Conservation (phyloP, 2,888 invertebrate genomes). For the Silvanus unidentatus region DNA sequence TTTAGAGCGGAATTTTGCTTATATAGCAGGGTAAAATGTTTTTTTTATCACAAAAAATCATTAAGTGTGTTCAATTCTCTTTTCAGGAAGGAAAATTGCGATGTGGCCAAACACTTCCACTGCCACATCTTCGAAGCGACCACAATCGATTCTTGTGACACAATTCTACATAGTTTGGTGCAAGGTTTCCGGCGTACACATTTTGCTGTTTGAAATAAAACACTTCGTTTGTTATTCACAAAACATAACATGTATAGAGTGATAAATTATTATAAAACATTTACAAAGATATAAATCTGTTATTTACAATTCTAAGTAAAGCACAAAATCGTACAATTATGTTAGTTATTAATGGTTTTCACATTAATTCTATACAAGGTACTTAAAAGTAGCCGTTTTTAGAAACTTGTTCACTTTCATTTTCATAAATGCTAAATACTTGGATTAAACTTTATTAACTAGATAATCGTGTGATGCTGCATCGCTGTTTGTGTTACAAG, state of each 20-base stretch:
- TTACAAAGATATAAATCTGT: neutral
- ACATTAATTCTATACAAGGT: too few relatives aligned
- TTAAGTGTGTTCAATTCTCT: neutral
- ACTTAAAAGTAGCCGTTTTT: too few relatives aligned
- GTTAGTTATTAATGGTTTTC: neutral
- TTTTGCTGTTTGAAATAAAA: conserved; percentile 43
- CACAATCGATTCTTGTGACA: conserved; percentile 43
- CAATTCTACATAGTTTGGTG: conserved; percentile 48
- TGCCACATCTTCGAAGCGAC: conserved; percentile 48
- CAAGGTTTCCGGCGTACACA: conserved; percentile 53
- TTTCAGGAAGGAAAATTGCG: conserved; percentile 48
- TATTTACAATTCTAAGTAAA: conserved; percentile 4
- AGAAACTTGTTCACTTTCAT: too few relatives aligned
- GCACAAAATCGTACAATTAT: neutral
- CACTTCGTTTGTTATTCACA: neutral
- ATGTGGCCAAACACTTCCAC: conserved; percentile 45
- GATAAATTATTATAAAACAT: neutral
- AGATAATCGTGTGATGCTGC: conserved; percentile 30
- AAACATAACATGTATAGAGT: neutral
- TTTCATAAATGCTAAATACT: neutral
- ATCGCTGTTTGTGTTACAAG: conserved; percentile 25
- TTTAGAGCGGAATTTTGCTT: conserved; percentile 54
- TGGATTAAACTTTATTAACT: conserved; percentile 22
- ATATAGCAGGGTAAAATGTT: conserved; percentile 55
- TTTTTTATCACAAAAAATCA: conserved; percentile 1